Evolutionary conservation across 2,888 invertebrate genomes (phyloP), one percentile per base, ranked within the genome.

Genomic region (Nomada goodeniana): DNA sequence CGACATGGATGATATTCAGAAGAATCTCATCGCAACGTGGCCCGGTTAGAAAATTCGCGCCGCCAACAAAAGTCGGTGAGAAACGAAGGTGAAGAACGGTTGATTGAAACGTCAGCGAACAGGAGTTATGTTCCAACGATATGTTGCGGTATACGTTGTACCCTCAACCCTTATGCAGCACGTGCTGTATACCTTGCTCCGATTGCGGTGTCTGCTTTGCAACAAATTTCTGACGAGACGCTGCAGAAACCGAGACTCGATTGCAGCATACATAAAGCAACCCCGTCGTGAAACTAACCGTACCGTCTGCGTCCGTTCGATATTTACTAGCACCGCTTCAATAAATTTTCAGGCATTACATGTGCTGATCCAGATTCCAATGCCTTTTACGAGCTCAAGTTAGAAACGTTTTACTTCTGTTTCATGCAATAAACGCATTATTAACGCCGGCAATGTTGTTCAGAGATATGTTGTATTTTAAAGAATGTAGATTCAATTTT

Each of bases 31-130:
- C 59, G 42, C 1, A 36, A 3, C 44, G 10, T 44, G 29, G 7
- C 50, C 50, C 0, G 11, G 13, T 53, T 72, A 71, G 76, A 79
- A 57, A 73, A 67, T 61, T 53, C 57, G 10, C 50, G 36, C 63
- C 52, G 53, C 42, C 44, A 70, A 78, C 67, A 76, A 85, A 85
- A 73, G 67, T 82, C 68, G 69, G 87, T 83, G 85, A 85, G 84
- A 74, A 84, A 86, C 78, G 88, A 84, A 89, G 85, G 79, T 78
- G 85, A 84, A 71, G 76, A 71, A 76, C 60, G 81, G 84, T 88
- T 91, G 91, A 92, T 92, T 92, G 91, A 92, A 92, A 92, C 88
- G 91, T 92, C 91, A 92, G 88, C 87, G 83, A 82, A 72, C 81
- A 88, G 86, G 85, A 91, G 90, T 92, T 92, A 92, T 90, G 90